Conservation (phyloP, 2,888 invertebrate species). For the Pardosa pseudoannulata region DNA sequence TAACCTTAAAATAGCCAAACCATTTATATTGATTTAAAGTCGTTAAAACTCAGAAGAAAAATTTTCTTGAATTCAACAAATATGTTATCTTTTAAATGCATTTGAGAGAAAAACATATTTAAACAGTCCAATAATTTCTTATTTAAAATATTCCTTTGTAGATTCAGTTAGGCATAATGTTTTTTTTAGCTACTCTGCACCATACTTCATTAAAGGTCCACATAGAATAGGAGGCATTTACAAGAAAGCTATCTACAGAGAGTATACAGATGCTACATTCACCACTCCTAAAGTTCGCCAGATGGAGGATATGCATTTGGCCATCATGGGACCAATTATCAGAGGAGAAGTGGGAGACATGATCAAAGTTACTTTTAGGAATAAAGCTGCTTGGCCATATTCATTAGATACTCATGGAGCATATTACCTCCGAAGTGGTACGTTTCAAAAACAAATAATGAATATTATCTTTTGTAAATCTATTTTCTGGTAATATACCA, state of each 20-base stretch:
- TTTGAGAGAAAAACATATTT: no score
- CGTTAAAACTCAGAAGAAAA: no score
- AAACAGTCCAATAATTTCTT: no score
- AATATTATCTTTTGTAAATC: no score
- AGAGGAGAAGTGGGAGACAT: slow-evolving; percentile 76
- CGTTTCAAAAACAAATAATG: no score
- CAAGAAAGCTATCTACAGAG: slow-evolving; percentile 70
- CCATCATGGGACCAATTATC: slow-evolving; percentile 75
- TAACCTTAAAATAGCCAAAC: no score
- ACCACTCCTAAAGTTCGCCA: slow-evolving; percentile 35
- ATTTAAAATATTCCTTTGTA: no score
- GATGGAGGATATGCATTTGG: slow-evolving; percentile 60
- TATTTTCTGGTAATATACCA: no score
- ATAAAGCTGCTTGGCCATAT: slow-evolving; percentile 69
- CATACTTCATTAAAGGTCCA: slow-evolving; percentile 44
- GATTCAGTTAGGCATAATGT: no score
- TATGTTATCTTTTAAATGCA: no score
- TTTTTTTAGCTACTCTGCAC: slow-evolving; percentile 53
- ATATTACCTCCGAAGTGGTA: slow-evolving; percentile 62
- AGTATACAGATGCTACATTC: slow-evolving; percentile 73
- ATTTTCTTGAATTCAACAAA: no score
- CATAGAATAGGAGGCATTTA: slow-evolving; percentile 70
- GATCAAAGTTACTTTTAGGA: slow-evolving; percentile 70
- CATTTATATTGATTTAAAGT: no score
- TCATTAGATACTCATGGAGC: slow-evolving; percentile 72